phyloP scores from a whole-genome alignment of 2,888 invertebrate genomes.

The Drosophila helvetica region DNA sequence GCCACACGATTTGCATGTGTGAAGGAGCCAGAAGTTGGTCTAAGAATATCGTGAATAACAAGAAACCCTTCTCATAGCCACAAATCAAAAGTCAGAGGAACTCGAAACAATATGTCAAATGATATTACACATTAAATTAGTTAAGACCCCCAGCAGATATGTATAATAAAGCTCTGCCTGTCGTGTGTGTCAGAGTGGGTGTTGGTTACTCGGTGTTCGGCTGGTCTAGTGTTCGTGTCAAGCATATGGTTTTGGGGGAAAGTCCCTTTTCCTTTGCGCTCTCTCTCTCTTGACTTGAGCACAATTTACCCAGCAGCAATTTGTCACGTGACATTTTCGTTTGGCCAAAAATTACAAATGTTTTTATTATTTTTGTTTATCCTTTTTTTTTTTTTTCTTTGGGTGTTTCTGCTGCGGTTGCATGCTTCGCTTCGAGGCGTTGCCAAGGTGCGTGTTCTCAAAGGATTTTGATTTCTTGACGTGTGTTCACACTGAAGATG shows the following conservation, averaged over 20 bases:
- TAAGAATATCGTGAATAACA: slow-evolving; percentile 41
- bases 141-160: slow-evolving; percentile 61
- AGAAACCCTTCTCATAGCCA: slow-evolving; percentile 37
- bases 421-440: slow-evolving; percentile 58
- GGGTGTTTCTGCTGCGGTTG: slow-evolving; percentile 17
- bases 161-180: slow-evolving; percentile 68
- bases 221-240: slow-evolving; percentile 40
- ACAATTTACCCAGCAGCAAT: slow-evolving; percentile 67
- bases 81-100: slow-evolving; percentile 75
- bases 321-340: slow-evolving; percentile 70
- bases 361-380: slow-evolving; percentile 51
- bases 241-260: slow-evolving; percentile 17
- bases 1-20: slow-evolving; percentile 40
- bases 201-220: not conserved
- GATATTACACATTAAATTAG: slow-evolving; percentile 82
- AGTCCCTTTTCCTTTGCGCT: slow-evolving; percentile 2
- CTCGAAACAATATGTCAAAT: slow-evolving; percentile 81
- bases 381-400: slow-evolving; percentile 46
- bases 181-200: slow-evolving; percentile 33
- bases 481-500: slow-evolving; percentile 48
- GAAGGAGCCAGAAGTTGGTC: not conserved
- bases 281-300: slow-evolving; percentile 43
- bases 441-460: slow-evolving; percentile 24
- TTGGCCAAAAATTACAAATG: slow-evolving; percentile 47
- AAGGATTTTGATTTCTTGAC: slow-evolving; percentile 32